Percentiles rank a stretch among this genome's conserved stretches.
phyloP scores from a whole-genome alignment of 2,797 vertebrate genomes.

The Pyrrhura leucotis region DNA sequence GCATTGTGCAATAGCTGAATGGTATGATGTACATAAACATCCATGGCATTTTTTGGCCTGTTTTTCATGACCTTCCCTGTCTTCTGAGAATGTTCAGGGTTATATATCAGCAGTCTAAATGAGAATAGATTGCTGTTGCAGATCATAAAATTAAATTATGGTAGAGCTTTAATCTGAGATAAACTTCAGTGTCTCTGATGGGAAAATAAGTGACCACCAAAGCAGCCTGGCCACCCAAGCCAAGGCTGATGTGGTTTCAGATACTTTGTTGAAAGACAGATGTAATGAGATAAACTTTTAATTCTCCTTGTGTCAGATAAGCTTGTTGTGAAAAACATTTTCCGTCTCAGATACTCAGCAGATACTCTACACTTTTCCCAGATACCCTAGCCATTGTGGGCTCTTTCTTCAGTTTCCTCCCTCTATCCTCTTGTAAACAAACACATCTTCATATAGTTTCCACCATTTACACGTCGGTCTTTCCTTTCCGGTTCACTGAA shows the following conservation, averaged over 20 bases:
- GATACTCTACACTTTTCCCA: constrained; percentile 7
- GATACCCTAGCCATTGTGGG: neutral
- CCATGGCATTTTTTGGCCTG: constrained; percentile 20
- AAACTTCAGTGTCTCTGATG: constrained; percentile 42
- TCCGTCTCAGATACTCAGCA: neutral
- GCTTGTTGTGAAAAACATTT: constrained; percentile 55
- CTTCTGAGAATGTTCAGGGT: constrained; percentile 25
- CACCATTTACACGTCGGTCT: neutral
- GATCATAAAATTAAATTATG: constrained; percentile 60
- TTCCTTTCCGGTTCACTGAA: neutral
- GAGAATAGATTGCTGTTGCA: constrained; percentile 29
- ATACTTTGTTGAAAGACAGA: constrained; percentile 54
- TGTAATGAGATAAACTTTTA: constrained; percentile 44
- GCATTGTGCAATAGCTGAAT: constrained; percentile 20
- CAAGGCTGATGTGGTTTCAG: constrained; percentile 49
- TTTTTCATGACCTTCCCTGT: constrained; percentile 18
- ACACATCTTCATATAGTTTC: neutral
- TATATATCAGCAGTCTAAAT: constrained; percentile 27
- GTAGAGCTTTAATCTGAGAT: constrained; percentile 54
- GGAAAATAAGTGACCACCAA: constrained; percentile 65
- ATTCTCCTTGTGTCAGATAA: constrained; percentile 49
- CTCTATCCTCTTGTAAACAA: neutral
- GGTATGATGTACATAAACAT: constrained; percentile 52
- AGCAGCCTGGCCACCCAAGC: constrained; percentile 35
- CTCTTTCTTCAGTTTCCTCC: neutral